Conservation (phyloP, 2,888 invertebrate species). For the Leptinotarsa tumamoca region DNA sequence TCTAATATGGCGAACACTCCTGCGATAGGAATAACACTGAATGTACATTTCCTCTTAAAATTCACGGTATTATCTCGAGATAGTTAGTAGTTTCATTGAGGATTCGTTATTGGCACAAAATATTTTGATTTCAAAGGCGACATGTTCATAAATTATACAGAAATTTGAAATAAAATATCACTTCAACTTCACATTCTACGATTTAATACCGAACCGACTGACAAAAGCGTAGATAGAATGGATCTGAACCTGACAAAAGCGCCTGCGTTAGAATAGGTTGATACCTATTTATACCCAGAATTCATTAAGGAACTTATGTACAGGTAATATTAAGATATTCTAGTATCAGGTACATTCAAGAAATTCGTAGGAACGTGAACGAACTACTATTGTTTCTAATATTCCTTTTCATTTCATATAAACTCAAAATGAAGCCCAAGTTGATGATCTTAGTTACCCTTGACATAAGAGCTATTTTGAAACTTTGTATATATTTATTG, state of each 20-base stretch:
- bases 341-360: neutral
- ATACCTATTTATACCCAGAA: neutral
- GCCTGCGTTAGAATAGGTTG: neutral
- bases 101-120: too few species aligned
- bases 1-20: conserved; percentile 10
- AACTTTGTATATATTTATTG: neutral
- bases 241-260: neutral
- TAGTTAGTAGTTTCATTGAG: neutral
- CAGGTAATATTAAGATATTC: neutral
- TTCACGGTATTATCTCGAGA: neutral
- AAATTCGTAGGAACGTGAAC: neutral
- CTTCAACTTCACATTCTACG: neutral
- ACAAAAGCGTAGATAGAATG: neutral
- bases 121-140: too few species aligned
- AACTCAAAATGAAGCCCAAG: neutral
- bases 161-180: too few species aligned
- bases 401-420: neutral
- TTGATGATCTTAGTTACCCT: neutral
- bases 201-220: neutral
- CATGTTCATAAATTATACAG: too few species aligned
- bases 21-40: neutral
- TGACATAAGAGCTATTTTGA: neutral
- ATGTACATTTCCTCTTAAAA: neutral
- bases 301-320: neutral
- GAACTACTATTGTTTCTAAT: neutral